Evolutionary conservation across 2,797 vertebrate species (phyloP), one percentile per base, ranked within the genome.

Genomic region (Pogoniulus pusillus): DNA sequence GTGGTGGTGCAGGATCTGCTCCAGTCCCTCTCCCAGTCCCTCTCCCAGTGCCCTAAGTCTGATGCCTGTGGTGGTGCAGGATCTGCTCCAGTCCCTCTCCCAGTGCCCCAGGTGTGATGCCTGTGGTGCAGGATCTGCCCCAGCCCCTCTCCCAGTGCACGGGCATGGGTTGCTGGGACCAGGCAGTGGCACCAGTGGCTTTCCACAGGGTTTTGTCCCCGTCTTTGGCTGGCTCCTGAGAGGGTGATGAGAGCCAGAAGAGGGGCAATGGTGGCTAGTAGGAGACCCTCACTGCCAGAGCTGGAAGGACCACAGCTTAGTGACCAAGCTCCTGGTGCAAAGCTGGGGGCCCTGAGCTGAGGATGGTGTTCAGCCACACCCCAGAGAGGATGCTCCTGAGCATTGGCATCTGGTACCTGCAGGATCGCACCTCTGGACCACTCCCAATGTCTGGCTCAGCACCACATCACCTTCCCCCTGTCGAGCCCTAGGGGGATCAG

Each of bases 81-180:
- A n/a, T n/a, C n/a, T n/a, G n/a, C n/a, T n/a, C n/a, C n/a, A n/a
- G n/a, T n/a, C n/a, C n/a, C n/a, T n/a, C n/a, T n/a, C n/a, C 9
- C 0, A 0, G 27, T 8, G 14, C 0, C 1, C 13, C 7, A 6
- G 58, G 17, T 3, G 32, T n/a, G n/a, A n/a, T n/a, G n/a, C n/a
- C n/a, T n/a, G n/a, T n/a, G n/a, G n/a, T n/a, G n/a, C n/a, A n/a
- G n/a, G n/a, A n/a, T n/a, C n/a, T n/a, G n/a, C n/a, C n/a, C n/a
- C n/a, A n/a, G n/a, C n/a, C n/a, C n/a, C n/a, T n/a, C n/a, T n/a
- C n/a, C 9, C 0, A 0, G 27, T 8, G 14, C 0, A 8, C 39
- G 55, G 55, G 27, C 54, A 47, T 0, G 6, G 22, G 8, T 24
- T 4, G n/a, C 22, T 17, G 4, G 49, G 1, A 1, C 64, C 35